A percentile compares a stretch with the other conserved stretches of the same genome.
Conservation (phyloP, 1,140 invertebrate species). For the Coelopa frigida region DNA sequence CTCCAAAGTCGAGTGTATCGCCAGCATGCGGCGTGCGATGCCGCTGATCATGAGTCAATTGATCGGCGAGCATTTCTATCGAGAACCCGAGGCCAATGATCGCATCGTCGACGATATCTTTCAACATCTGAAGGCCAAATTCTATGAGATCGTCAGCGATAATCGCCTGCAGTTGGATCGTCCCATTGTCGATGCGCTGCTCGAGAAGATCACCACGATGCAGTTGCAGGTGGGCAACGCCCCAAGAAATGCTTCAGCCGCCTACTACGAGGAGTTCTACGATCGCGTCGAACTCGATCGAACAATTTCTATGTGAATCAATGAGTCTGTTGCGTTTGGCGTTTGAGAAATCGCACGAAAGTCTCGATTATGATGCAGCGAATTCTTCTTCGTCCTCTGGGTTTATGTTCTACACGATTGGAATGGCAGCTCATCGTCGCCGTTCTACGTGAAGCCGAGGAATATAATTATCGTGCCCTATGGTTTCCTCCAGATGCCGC, state of each 20-base stretch:
- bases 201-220: constrained; percentile 26
- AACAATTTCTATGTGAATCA: constrained; percentile 38
- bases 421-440: constrained; percentile 30
- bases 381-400: too few relatives aligned
- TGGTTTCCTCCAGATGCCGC: constrained; percentile 29
- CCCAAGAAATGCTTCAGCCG: constrained; percentile 18
- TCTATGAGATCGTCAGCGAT: constrained; percentile 23
- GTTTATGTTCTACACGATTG: constrained; percentile 25
- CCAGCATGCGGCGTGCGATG: constrained; percentile 33
- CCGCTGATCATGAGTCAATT: constrained; percentile 34
- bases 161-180: constrained; percentile 28
- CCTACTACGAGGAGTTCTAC: constrained; percentile 23
- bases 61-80: constrained; percentile 26
- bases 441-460: constrained; percentile 28
- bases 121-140: constrained; percentile 18
- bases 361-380: too few relatives aligned
- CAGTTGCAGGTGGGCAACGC: constrained; percentile 27
- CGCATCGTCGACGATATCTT: constrained; percentile 12
- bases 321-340: constrained; percentile 24
- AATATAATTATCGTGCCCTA: constrained; percentile 34
- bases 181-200: constrained; percentile 24
- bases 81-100: constrained; percentile 11
- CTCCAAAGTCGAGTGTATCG: constrained; percentile 28
- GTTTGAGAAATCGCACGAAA: constrained; percentile 24
- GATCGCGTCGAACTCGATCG: constrained; percentile 19